Evolutionary conservation across 2,888 invertebrate species (phyloP).

Genomic region (Atherix ibis): DNA sequence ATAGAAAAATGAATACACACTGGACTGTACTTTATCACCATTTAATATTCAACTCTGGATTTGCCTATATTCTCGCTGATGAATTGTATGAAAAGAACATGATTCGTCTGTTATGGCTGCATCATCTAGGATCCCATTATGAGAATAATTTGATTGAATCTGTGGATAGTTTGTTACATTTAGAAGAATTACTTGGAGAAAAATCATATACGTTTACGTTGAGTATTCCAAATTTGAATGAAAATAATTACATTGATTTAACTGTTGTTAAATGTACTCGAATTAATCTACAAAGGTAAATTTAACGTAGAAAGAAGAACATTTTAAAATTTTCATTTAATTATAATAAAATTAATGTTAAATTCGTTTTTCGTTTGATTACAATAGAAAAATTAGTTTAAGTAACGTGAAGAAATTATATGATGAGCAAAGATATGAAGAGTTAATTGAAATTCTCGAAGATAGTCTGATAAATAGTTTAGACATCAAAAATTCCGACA

Average conservation of each 20-base stretch:
- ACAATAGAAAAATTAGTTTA: constrained; percentile 38
- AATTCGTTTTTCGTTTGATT: constrained; percentile 2
- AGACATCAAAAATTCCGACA: constrained; percentile 17
- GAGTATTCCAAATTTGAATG: constrained; percentile 37
- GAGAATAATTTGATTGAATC: constrained; percentile 37
- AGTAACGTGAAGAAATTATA: constrained; percentile 51
- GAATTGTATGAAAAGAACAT: constrained; percentile 34
- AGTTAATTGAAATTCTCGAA: constrained; percentile 48
- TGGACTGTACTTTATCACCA: constrained; percentile 16
- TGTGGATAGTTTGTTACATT: constrained; percentile 26
- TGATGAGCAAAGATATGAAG: constrained; percentile 44
- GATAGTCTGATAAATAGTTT: constrained; percentile 29
- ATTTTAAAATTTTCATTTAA: neutral
- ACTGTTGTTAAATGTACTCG: constrained; percentile 35
- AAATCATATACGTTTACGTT: constrained; percentile 25
- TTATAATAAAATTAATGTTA: constrained; percentile 1
- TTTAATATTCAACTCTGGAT: constrained; percentile 15
- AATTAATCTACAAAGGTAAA: constrained; percentile 37
- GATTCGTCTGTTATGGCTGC: constrained; percentile 38
- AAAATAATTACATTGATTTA: constrained; percentile 35
- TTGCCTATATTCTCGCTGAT: constrained; percentile 18
- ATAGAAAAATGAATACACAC: constrained; percentile 13
- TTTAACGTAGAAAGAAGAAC: no score
- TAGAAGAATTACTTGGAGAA: constrained; percentile 15
- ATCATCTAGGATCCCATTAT: constrained; percentile 37